Conservation (phyloP, 1,140 invertebrate genomes). For the Zaprionus davidi region DNA sequence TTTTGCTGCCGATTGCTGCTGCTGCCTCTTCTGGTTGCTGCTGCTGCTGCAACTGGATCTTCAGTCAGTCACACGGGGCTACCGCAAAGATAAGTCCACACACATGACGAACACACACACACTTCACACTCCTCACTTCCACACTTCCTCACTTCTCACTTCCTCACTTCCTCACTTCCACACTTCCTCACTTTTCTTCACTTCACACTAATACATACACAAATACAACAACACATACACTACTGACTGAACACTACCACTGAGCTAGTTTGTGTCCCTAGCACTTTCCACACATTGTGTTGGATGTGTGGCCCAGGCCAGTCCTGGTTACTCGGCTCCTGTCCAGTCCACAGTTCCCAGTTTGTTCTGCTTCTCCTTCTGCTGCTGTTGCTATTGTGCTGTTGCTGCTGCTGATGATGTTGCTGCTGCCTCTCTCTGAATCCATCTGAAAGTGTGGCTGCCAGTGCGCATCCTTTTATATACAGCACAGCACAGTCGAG, state of each 20-base stretch:
- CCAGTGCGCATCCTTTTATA: conserved; percentile 78
- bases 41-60: conserved; percentile 15
- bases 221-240: conserved; percentile 15
- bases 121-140: neutral
- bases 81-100: conserved; percentile 8
- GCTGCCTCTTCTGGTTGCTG: conserved; percentile 4
- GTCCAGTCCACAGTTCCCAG: neutral
- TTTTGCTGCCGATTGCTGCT: neutral
- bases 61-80: conserved; percentile 24
- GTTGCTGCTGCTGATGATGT: conserved; percentile 41
- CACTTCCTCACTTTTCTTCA: neutral
- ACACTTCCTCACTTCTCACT: neutral
- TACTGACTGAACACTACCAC: conserved; percentile 36
- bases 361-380: conserved; percentile 19
- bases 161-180: too few relatives aligned
- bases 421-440: conserved; percentile 75
- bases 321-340: neutral
- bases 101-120: conserved; percentile 12
- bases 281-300: conserved; percentile 42
- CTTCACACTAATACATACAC: conserved; percentile 9
- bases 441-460: conserved; percentile 76
- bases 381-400: conserved; percentile 19
- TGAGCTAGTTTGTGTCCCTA: conserved; percentile 68
- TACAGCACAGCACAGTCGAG: conserved; percentile 42
- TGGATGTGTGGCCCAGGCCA: conserved; percentile 29